Conservation (phyloP, 35 echinoderm and acorn worm genomes). For the Ophiothrix spiculata region DNA sequence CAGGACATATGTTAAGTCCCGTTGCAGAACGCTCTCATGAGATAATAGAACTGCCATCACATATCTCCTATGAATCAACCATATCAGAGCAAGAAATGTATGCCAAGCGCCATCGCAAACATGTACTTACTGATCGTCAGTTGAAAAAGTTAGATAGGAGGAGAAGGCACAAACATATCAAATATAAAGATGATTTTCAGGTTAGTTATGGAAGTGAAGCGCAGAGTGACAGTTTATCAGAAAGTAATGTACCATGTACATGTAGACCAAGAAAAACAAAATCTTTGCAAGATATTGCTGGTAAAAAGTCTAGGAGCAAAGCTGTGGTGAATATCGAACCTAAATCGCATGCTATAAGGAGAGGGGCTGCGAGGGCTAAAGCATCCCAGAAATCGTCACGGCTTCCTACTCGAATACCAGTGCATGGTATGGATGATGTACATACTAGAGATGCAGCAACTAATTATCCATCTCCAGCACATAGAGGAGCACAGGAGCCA, state of each 20-base stretch:
- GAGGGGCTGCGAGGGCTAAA: conserved; percentile 3
- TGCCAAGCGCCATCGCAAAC: background rate
- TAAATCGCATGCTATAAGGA: background rate
- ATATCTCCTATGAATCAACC: conserved; percentile 49
- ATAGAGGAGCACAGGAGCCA: background rate
- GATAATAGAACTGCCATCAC: conserved; percentile 7
- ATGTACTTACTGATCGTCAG: background rate
- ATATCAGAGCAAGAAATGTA: conserved; percentile 12
- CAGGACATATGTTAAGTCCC: conserved; percentile 39
- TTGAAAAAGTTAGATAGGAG: conserved; percentile 4
- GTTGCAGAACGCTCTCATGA: conserved; percentile 31
- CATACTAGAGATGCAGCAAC: background rate
- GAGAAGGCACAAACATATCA: background rate
- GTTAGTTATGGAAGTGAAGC: conserved; percentile 59
- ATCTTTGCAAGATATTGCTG: conserved; percentile 36
- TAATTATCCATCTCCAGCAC: background rate
- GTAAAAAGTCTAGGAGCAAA: no score
- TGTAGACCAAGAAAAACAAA: conserved; percentile 46
- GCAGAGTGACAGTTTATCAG: conserved; percentile 60
- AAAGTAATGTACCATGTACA: conserved; percentile 63
- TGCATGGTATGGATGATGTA: background rate
- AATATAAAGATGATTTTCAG: conserved; percentile 63
- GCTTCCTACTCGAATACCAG: conserved; percentile 17
- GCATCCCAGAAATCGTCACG: background rate
- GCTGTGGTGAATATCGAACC: background rate